phyloP scores from a whole-genome alignment of 2,113 vertebrate species.

The Albula glossodonta region DNA sequence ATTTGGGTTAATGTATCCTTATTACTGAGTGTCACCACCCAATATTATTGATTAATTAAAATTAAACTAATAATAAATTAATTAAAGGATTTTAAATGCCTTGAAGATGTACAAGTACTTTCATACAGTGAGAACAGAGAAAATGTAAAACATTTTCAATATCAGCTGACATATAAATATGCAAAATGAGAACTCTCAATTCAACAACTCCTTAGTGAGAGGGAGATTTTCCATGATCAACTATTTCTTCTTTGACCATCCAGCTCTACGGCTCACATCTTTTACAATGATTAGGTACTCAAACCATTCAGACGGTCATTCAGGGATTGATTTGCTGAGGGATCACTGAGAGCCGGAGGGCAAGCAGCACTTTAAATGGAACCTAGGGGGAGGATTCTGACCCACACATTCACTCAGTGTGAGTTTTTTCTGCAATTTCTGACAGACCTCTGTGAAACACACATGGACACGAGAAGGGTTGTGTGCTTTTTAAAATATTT shows the following conservation, averaged over 20 bases:
- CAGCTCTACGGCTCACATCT: background rate
- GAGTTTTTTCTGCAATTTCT: background rate
- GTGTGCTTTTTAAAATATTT: conserved; percentile 10
- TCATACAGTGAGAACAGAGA: no score
- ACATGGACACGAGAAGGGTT: background rate
- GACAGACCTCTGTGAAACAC: background rate
- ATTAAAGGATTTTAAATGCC: no score
- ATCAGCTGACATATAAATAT: background rate
- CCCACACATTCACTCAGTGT: background rate
- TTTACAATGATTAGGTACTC: background rate
- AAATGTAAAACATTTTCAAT: no score
- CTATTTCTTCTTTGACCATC: background rate
- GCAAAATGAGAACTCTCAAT: background rate
- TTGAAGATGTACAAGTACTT: no score
- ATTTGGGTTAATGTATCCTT: background rate
- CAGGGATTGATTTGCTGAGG: background rate
- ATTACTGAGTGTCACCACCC: no score
- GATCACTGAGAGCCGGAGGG: background rate
- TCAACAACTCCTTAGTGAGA: background rate
- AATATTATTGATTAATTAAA: no score
- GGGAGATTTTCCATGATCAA: background rate
- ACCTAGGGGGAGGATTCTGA: background rate
- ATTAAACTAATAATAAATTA: no score
- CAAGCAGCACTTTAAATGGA: background rate
- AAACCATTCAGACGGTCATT: background rate